Evolutionary conservation across 2,797 vertebrate genomes (phyloP).

Genomic region (Scarus forsteni): DNA sequence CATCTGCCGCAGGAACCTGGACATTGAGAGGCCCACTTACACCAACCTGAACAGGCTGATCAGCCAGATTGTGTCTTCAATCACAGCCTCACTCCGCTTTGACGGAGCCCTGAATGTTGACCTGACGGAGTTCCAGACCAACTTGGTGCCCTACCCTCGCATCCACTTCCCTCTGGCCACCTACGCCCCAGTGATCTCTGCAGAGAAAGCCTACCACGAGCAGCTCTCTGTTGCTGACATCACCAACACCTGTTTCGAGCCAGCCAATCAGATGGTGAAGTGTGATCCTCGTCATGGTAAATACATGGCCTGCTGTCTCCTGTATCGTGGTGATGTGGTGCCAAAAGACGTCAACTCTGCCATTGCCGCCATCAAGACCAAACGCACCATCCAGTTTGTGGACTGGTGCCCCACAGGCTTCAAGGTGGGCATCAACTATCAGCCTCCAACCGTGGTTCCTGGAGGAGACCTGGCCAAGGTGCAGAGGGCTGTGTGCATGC

Average conservation of each 20-base stretch:
- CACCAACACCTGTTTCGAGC: slow-evolving; percentile 90
- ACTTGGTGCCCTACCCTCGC: slow-evolving; percentile 91
- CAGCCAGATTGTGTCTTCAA: slow-evolving; percentile 90
- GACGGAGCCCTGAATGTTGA: slow-evolving; percentile 93
- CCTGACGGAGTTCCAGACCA: slow-evolving; percentile 93
- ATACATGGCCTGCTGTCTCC: slow-evolving; percentile 92
- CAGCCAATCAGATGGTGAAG: slow-evolving; percentile 94
- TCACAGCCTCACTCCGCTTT: slow-evolving; percentile 91
- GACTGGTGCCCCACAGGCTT: slow-evolving; percentile 93
- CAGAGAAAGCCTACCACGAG: slow-evolving; percentile 92
- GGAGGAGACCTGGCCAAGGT: slow-evolving; percentile 93
- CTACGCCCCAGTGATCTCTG: slow-evolving; percentile 90
- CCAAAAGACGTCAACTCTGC: slow-evolving; percentile 94
- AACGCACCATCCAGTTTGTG: slow-evolving; percentile 90
- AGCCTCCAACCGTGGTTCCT: slow-evolving; percentile 92
- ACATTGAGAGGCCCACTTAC: slow-evolving; percentile 80
- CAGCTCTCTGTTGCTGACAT: slow-evolving; percentile 92
- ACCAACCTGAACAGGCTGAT: slow-evolving; percentile 91
- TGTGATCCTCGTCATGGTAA: slow-evolving; percentile 92
- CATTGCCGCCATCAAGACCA: slow-evolving; percentile 92
- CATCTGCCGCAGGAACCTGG: slow-evolving; percentile 91
- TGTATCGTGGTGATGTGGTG: slow-evolving; percentile 92
- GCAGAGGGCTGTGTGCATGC: slow-evolving; percentile 94
- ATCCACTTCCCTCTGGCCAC: slow-evolving; percentile 93
- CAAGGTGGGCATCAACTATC: slow-evolving; percentile 96